Conservation (phyloP, 1,140 invertebrate genomes). For the Hyphantria cunea region DNA sequence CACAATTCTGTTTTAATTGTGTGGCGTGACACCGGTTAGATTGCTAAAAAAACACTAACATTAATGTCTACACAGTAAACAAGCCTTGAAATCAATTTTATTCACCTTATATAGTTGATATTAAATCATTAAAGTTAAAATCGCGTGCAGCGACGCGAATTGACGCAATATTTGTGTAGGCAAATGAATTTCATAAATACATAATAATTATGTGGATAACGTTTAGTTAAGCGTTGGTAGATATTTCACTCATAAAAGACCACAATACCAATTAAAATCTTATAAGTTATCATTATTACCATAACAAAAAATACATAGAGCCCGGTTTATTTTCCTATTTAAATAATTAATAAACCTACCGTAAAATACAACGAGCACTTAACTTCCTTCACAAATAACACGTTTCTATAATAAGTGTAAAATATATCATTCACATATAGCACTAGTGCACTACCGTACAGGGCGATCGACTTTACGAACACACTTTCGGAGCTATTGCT, state of each 20-base stretch:
- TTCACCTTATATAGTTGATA: slow-evolving; percentile 4
- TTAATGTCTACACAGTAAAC: slow-evolving; percentile 11
- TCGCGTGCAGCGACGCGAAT: slow-evolving; percentile 17
- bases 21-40: slow-evolving; percentile 15
- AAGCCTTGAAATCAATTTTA: slow-evolving; percentile 26
- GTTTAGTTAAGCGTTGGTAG: neutral
- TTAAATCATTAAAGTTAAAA: slow-evolving; percentile 6
- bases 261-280: no score
- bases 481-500: neutral
- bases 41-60: slow-evolving; percentile 23
- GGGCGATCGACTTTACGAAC: no score
- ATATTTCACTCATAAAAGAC: no score
- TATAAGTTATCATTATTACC: no score
- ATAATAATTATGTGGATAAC: no score
- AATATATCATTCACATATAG: neutral
- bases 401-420: slow-evolving; percentile 7
- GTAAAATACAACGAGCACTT: neutral
- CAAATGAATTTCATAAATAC: neutral
- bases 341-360: no score
- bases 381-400: slow-evolving; percentile 3
- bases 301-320: no score
- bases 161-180: slow-evolving; percentile 16
- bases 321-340: no score
- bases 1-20: neutral
- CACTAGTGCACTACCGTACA: neutral